Base-by-base conservation (phyloP, 2,113 vertebrate genomes). In the Rhinichthys klamathensis region DNA sequence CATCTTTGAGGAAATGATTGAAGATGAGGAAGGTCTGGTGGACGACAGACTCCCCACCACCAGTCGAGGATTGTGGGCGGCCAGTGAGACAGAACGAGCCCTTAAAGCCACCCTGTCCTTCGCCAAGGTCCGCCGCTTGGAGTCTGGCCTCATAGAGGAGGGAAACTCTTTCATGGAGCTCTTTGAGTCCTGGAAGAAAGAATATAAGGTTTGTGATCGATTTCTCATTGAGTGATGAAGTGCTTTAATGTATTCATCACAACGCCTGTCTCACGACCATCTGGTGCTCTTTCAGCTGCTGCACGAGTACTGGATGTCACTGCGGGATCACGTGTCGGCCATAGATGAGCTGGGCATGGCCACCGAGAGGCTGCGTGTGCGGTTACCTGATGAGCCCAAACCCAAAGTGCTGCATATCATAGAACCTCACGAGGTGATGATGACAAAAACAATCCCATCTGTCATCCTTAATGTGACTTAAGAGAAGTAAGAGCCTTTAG, bases 1-100 rank as follows among this genome's bases (percentile, higher is more conserved):
- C 85, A 97, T 99, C 91, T 99, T 99, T 85, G 98, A 99, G 86
- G 98, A 99, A 90, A 99, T 99, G 98, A 99, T 99, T 80, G 98
- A 99, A 91, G 98, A 99, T 51, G 97, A 99, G 83, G 98, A 99
- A 67, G 97, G 97, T 2, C 92, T 99, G 6, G 95, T 99, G 12
- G 98, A 99, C 85, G 98, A 99, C 88, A 95, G 97, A 35, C 93
- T 96, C 6, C 97, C 98, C 80, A 98, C 97, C 49, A 99, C 98
- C 32, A 99, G 96, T 85, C 94, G 98, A 63, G 98, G 98, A 23
- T 94, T 99, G 3, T 98, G 98, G 97, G 98, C 97, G 0, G 90
- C 95, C 87, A 99, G 98, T 84, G 98, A 99, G 92, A 97, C 95
- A 0, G 98, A 99, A 88, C 95, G 97, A 23, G 95, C 96, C 0